A percentile compares a stretch with the other conserved stretches of the same genome.
Conservation (phyloP, 2,113 vertebrate genomes). For the Gallinago undulata region DNA sequence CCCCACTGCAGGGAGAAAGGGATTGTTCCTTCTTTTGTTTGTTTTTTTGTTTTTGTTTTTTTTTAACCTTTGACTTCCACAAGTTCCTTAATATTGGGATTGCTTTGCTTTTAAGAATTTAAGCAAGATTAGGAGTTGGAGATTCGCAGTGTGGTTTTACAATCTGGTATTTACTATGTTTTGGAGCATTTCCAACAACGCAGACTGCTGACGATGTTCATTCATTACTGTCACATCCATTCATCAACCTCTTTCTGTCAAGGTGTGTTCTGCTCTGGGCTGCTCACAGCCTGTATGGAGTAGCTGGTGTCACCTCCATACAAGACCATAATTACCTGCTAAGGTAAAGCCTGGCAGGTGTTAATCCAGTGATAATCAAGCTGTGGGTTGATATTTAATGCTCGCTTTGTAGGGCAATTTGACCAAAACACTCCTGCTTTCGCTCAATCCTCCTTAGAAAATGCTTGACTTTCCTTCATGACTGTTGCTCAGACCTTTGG, state of each 20-base stretch:
- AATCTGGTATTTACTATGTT: background rate
- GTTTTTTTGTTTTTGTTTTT: background rate
- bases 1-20: background rate
- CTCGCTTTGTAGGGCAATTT: background rate
- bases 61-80: background rate
- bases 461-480: background rate
- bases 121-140: background rate
- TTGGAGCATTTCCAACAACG: background rate
- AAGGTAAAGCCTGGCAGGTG: background rate
- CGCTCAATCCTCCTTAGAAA: background rate
- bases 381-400: background rate
- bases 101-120: background rate
- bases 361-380: background rate
- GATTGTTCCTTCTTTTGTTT: background rate
- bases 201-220: background rate
- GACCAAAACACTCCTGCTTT: background rate
- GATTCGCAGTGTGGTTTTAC: background rate
- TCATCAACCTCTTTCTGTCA: background rate
- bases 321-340: background rate
- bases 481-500: background rate
- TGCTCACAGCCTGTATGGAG: background rate
- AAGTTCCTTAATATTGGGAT: background rate
- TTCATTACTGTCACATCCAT: background rate
- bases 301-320: background rate
- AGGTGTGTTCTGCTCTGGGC: background rate